phyloP scores from a whole-genome alignment of 2,113 vertebrate species.

The Pituophis catenifer region DNA sequence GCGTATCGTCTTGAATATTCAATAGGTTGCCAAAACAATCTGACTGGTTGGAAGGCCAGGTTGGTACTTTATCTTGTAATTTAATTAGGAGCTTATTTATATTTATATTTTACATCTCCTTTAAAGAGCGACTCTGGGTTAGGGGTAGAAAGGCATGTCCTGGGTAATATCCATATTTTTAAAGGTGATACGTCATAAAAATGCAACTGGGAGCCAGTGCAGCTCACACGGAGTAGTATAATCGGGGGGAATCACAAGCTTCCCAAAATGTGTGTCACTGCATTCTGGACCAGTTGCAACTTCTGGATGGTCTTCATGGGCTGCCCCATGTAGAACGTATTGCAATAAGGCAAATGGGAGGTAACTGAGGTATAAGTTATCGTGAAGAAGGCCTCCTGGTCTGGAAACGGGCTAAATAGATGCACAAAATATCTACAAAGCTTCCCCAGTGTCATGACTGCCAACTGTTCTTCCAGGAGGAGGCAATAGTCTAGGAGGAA shows the following conservation, averaged over 20 bases:
- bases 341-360: background rate
- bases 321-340: background rate
- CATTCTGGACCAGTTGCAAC: background rate
- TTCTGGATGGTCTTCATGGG: background rate
- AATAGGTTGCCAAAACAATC: background rate
- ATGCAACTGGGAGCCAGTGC: background rate
- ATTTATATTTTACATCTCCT: too few relatives aligned
- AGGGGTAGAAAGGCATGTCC: too few relatives aligned
- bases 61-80: background rate
- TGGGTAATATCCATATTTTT: background rate
- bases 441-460: too few relatives aligned
- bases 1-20: background rate
- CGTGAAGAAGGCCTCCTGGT: too few relatives aligned
- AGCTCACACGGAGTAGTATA: background rate
- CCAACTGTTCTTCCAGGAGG: too few relatives aligned
- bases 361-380: too few relatives aligned
- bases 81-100: background rate
- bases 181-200: background rate
- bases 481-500: too few relatives aligned
- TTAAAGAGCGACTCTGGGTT: too few relatives aligned
- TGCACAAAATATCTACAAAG: background rate
- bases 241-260: background rate
- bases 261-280: background rate
- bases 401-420: too few relatives aligned
- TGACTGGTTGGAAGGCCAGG: background rate